Conservation (phyloP, 2,888 invertebrate species). For the Sminthurinus aureus region DNA sequence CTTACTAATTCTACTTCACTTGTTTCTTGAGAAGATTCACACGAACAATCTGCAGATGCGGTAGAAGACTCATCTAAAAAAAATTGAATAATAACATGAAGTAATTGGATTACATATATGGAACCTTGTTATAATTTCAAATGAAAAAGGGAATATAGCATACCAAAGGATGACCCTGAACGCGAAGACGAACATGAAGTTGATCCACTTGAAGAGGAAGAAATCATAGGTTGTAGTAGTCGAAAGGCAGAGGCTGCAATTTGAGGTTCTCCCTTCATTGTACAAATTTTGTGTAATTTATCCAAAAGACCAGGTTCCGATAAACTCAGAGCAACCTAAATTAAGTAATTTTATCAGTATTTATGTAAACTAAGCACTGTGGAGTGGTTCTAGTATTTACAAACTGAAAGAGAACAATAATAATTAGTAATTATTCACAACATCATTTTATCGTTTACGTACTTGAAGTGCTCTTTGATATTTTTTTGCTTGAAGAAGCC, state of each 20-base stretch:
- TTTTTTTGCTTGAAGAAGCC: conserved; percentile 49
- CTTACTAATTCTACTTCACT: neutral
- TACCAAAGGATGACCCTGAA: conserved; percentile 31
- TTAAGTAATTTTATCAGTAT: neutral
- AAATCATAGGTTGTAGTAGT: conserved; percentile 40
- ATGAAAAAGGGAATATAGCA: neutral
- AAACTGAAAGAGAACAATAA: neutral
- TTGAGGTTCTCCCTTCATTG: conserved; percentile 46
- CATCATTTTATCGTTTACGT: neutral
- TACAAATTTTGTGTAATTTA: conserved; percentile 49
- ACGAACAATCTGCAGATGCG: neutral
- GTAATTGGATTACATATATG: neutral
- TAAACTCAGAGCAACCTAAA: conserved; percentile 53
- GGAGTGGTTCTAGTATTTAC: no score
- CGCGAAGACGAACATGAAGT: no score
- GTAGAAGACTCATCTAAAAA: neutral
- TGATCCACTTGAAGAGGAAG: conserved; percentile 45
- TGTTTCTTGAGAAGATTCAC: neutral
- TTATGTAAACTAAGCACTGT: no score
- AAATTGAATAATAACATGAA: neutral
- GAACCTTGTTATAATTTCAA: neutral
- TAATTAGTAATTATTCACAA: neutral
- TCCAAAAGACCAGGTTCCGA: conserved; percentile 53
- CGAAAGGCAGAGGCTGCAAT: conserved; percentile 49
- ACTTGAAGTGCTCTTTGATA: conserved; percentile 54